Base-by-base conservation (phyloP, 1,140 invertebrate species). In the Melanaphis sacchari region DNA sequence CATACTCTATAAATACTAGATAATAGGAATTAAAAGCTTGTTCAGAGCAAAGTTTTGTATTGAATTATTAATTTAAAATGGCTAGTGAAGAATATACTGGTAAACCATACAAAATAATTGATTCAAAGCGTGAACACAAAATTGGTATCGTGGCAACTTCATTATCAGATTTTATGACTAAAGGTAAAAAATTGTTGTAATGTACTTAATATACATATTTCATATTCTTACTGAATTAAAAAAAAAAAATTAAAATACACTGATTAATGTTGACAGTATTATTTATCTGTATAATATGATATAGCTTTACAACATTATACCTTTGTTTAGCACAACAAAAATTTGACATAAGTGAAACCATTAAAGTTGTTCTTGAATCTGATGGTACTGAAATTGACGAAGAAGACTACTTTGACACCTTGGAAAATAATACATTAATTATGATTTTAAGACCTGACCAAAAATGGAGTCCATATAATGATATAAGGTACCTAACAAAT, bases 351-450 rank as follows among this genome's bases (percentile, higher is more conserved):
- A 89, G 52, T 81, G 43, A 66, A 76, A 24, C 66, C 36, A 40
- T 94, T 52, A 97, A 97, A 90, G 96, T 98, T 81, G 97, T 98
- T 52, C 95, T 98, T 94, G 98, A 98, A 95, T 96, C 96, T 93
- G 98, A 98, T 95, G 98, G 96, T 95, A 98, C 98, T 2, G 98
- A 98, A 96, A 97, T 98, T 59, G 98, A 98, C 94, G 97, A 98
- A 94, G 97, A 98, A 95, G 97, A 98, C 95, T 98, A 98, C 95
- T 98, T 98, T 95, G 97, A 96, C 59, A 98, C 97, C 1, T 95
- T 98, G 90, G 97, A 98, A 94, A 97, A 96, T 93, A 97, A 98
- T 94, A 98, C 97, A 18, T 97, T 96, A 94, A 95, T 98, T 94
- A 98, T 98, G 97, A 96, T 98, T 18, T 96, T 98, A 41, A 96